phyloP scores from a whole-genome alignment of 2,888 invertebrate species.

The Netelia virgata region DNA sequence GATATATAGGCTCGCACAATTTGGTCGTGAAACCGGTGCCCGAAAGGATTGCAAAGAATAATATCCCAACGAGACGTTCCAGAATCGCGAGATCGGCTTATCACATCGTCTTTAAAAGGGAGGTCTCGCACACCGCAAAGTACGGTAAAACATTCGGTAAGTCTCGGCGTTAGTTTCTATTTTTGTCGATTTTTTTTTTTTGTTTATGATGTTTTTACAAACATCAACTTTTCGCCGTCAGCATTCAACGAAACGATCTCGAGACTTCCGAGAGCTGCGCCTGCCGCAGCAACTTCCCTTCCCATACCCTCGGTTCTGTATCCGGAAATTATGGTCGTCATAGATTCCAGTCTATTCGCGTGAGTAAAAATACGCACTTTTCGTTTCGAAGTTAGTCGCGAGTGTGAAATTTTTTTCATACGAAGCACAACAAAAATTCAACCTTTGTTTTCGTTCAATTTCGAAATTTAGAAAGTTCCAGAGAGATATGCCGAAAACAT shows the following conservation, averaged over 20 bases:
- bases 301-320: conserved; percentile 18
- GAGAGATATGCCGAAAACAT: conserved; percentile 3
- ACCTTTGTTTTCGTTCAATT: too few species aligned
- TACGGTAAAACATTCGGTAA: neutral
- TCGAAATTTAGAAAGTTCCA: conserved; percentile 14
- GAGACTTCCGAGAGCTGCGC: neutral
- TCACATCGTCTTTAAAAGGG: conserved; percentile 40
- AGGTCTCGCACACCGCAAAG: neutral
- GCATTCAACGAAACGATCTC: neutral
- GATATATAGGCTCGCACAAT: conserved; percentile 37
- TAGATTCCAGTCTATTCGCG: conserved; percentile 28
- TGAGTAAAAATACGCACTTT: neutral
- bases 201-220: neutral
- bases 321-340: conserved; percentile 49
- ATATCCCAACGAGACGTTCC: too few species aligned
- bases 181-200: neutral
- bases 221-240: neutral
- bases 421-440: too few species aligned
- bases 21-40: conserved; percentile 35
- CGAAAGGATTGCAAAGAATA: too few species aligned
- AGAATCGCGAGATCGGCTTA: conserved; percentile 20
- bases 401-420: neutral
- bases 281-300: neutral
- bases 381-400: too few species aligned
- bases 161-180: neutral